phyloP scores from a whole-genome alignment of 2,113 vertebrate genomes.

The Theristicus caerulescens region DNA sequence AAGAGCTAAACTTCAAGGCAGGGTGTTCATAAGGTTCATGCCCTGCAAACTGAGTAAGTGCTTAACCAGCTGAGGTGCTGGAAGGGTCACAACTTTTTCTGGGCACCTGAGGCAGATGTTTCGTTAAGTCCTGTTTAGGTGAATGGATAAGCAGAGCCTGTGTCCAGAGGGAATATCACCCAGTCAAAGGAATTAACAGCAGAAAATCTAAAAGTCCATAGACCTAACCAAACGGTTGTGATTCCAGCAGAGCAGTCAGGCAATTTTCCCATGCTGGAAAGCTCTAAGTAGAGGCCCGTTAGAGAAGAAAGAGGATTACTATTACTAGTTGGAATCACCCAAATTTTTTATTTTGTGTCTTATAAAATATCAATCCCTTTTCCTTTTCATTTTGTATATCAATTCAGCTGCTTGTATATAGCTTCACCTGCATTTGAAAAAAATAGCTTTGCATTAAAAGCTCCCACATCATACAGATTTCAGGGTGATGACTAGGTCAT shows the following conservation, averaged over 20 bases:
- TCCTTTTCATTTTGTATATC: neutral
- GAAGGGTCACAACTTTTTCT: neutral
- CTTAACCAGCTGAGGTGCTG: neutral
- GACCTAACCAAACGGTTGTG: fast-evolving
- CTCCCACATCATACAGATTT: neutral
- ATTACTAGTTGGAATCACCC: neutral
- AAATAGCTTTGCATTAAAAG: neutral
- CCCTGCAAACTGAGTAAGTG: neutral
- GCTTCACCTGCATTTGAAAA: neutral
- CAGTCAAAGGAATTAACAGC: neutral
- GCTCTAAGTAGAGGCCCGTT: neutral
- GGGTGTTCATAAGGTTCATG: neutral
- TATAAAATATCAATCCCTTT: neutral
- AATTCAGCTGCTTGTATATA: neutral
- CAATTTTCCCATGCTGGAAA: neutral
- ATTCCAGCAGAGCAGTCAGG: neutral
- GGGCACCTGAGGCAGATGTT: neutral
- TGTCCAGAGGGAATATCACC: neutral
- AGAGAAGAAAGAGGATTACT: neutral
- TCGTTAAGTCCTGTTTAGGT: neutral
- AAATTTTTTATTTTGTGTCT: neutral
- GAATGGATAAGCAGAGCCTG: neutral
- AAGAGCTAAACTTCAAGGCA: neutral
- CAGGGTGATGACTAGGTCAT: neutral
- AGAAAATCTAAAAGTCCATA: neutral